Base-by-base conservation (phyloP, 2,888 invertebrate species). In the Drosophila dives region DNA sequence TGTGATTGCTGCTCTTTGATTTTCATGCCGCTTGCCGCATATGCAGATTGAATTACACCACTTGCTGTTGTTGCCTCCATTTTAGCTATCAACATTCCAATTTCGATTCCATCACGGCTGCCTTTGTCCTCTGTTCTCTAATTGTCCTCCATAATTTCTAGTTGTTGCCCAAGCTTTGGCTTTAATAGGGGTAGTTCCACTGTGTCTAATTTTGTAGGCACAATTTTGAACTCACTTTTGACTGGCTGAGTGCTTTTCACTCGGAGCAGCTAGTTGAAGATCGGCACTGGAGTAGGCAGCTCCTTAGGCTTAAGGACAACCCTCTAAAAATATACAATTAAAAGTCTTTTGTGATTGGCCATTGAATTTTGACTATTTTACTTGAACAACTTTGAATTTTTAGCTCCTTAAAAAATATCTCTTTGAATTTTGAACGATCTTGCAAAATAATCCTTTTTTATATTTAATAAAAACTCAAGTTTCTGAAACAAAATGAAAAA, bases 41-140 rank as follows among this genome's bases (percentile, higher is more conserved):
- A 86, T 87, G 90, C 86, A 90, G 90, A 87, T 87, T 90, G 76
- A 90, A 90, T 87, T 87, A 87, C 91, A 77, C 69, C 87, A 76
- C 74, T 76, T 82, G 70, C 71, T 73, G 45, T 23, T 23, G 45
- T 45, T 45, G 70, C 76, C 73, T 72, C 73, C 75, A 67, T 70
- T 63, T 59, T 71, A 11, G 49, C 63, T 61, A 42, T 38, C 38
- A 20, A 45, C 29, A 56, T 56, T 56, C 59, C 65, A 45, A 36
- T 58, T 56, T n/a, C 60, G 26, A 45, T 53, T 62, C 49, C 67
- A 74, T 34, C 50, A 49, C 34, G 15, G 15, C 40, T 23, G 11
- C 29, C 29, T 23, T 53, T 55, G 63, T 64, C 54, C 54, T 55
- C 77, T 64, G 58, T 71, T 56, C 74, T 77, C 67, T 85, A 90